Evolutionary conservation across 1,140 invertebrate genomes (phyloP).

Genomic region (Myzus persicae): DNA sequence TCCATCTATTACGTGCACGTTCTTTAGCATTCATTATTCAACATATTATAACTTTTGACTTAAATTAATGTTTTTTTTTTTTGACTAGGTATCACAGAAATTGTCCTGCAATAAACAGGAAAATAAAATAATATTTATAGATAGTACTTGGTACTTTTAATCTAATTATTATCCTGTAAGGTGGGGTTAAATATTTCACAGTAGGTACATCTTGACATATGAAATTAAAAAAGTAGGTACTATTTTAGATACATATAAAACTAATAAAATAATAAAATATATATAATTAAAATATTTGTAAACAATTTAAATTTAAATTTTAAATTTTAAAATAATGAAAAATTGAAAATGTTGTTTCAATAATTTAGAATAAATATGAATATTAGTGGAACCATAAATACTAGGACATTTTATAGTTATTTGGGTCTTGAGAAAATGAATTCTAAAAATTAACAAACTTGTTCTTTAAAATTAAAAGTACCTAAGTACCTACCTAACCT

Average conservation of each 20-base stretch:
- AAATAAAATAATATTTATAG: conserved; percentile 52
- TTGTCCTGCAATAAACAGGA: conserved; percentile 57
- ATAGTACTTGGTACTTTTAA: background rate
- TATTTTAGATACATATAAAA: background rate
- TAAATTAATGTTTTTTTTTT: conserved; percentile 48
- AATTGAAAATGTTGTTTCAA: background rate
- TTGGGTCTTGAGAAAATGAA: background rate
- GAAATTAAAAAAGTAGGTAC: too few relatives aligned
- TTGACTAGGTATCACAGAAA: conserved; percentile 56
- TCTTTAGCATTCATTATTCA: conserved; percentile 57
- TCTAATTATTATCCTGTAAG: background rate
- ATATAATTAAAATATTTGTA: background rate
- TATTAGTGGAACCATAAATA: background rate
- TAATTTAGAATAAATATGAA: background rate
- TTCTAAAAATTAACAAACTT: background rate
- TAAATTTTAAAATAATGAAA: too few relatives aligned
- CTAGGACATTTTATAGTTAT: background rate
- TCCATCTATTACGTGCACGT: conserved; percentile 73
- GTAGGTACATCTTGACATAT: background rate
- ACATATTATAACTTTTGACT: conserved; percentile 48
- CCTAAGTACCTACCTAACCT: background rate
- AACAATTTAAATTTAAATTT: background rate
- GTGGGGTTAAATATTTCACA: background rate
- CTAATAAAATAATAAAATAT: background rate
- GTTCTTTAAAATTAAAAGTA: background rate